Evolutionary conservation across 2,113 vertebrate species (phyloP).

Genomic region (Pteruthius melanotis): DNA sequence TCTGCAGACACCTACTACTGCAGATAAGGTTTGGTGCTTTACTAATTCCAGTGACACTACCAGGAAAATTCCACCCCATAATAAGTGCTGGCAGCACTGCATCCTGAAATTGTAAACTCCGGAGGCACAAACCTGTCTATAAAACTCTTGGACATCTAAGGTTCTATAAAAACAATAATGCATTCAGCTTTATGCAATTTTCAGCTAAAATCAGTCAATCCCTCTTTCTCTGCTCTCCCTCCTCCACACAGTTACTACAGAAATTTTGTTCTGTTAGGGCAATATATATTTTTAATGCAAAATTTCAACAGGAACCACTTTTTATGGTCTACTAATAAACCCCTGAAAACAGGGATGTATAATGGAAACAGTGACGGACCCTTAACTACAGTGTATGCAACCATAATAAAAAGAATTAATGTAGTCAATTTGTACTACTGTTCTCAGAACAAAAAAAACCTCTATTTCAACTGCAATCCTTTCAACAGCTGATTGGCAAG

Average conservation of each 20-base stretch:
- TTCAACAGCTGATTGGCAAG: constrained; percentile 83
- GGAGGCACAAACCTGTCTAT: constrained; percentile 26
- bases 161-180: constrained; percentile 44
- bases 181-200: constrained; percentile 34
- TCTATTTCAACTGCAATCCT: constrained; percentile 73
- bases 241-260: neutral
- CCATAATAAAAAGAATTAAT: constrained; percentile 82
- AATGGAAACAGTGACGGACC: constrained; percentile 72
- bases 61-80: neutral
- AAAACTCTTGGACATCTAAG: constrained; percentile 35
- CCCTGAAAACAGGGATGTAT: constrained; percentile 70
- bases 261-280: constrained; percentile 25
- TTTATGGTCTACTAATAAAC: constrained; percentile 71
- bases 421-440: constrained; percentile 84
- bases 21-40: neutral
- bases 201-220: constrained; percentile 10
- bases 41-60: neutral
- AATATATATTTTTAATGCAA: constrained; percentile 37
- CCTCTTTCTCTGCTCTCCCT: neutral
- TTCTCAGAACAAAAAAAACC: constrained; percentile 78
- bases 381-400: constrained; percentile 73
- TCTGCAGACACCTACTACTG: neutral
- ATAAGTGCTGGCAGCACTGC: neutral
- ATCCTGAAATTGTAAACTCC: constrained; percentile 22
- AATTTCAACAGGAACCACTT: constrained; percentile 64